Conservation (phyloP, 2,113 vertebrate genomes). For the Rhinoderma darwinii region DNA sequence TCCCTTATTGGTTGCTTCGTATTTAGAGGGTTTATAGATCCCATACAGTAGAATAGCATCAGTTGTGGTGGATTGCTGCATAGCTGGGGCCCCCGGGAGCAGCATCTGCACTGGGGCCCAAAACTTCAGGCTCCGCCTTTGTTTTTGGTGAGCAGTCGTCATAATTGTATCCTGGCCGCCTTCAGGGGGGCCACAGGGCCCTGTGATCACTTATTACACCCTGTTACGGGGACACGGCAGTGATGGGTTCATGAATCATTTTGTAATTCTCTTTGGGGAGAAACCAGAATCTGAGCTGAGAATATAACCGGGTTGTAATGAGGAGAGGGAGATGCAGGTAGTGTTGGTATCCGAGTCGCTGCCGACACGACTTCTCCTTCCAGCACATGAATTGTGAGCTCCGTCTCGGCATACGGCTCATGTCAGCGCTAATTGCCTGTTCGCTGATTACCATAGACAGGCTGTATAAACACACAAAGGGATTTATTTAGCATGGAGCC, state of each 20-base stretch:
- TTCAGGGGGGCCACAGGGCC: too few relatives aligned
- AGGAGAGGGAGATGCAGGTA: background rate
- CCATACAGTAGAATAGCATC: too few relatives aligned
- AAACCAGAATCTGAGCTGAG: background rate
- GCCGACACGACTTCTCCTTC: background rate
- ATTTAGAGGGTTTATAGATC: too few relatives aligned
- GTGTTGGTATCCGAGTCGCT: background rate
- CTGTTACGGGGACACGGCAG: too few relatives aligned
- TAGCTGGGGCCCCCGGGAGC: too few relatives aligned
- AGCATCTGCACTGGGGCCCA: too few relatives aligned
- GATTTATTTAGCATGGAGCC: background rate
- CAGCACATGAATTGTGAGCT: background rate
- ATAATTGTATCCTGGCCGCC: too few relatives aligned
- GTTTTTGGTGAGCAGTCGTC: too few relatives aligned
- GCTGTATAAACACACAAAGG: background rate
- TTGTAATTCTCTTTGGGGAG: background rate
- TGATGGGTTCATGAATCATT: background rate
- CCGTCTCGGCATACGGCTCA: background rate
- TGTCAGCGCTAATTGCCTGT: conserved; percentile 7
- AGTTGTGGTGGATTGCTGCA: too few relatives aligned
- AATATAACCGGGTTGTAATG: background rate
- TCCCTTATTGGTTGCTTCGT: too few relatives aligned
- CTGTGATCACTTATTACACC: too few relatives aligned
- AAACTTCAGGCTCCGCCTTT: too few relatives aligned
- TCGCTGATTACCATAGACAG: background rate